A percentile compares a stretch with the other conserved stretches of the same genome.
phyloP scores from a whole-genome alignment of 2,888 invertebrate genomes.

The Phymatocera aterrima region DNA sequence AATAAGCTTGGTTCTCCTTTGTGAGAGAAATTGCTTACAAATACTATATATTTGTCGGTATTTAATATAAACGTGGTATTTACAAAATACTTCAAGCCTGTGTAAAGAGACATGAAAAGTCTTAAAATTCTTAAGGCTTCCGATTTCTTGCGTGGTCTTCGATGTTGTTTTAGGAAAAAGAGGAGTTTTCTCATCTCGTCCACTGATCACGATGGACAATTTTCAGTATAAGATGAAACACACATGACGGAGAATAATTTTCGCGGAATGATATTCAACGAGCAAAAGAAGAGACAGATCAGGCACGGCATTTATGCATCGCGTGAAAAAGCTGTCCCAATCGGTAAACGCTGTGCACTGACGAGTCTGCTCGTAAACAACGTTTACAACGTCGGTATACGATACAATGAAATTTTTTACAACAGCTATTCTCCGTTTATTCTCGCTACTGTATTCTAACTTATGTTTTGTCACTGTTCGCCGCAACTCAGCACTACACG shows the following conservation, averaged over 20 bases:
- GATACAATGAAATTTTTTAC: slow-evolving; percentile 24
- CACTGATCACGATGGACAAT: no score
- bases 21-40: slow-evolving; percentile 40
- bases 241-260: no score
- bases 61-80: slow-evolving; percentile 37
- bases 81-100: slow-evolving; percentile 20
- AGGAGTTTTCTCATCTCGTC: no score
- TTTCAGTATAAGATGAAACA: no score
- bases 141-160: background rate
- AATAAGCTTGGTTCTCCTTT: slow-evolving; percentile 1
- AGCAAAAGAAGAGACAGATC: background rate
- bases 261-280: background rate
- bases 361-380: slow-evolving; percentile 16
- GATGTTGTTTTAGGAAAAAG: no score
- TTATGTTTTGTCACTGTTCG: slow-evolving; percentile 34
- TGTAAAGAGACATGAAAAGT: slow-evolving; percentile 5
- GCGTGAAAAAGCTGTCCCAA: background rate
- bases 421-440: background rate
- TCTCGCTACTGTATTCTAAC: slow-evolving; percentile 30
- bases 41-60: slow-evolving; percentile 39
- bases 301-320: background rate
- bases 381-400: slow-evolving; percentile 7
- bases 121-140: background rate
- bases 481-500: slow-evolving; percentile 13
- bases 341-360: background rate